Base-by-base conservation (phyloP, 2,888 invertebrate species). In the Leptopterna dolabrata region DNA sequence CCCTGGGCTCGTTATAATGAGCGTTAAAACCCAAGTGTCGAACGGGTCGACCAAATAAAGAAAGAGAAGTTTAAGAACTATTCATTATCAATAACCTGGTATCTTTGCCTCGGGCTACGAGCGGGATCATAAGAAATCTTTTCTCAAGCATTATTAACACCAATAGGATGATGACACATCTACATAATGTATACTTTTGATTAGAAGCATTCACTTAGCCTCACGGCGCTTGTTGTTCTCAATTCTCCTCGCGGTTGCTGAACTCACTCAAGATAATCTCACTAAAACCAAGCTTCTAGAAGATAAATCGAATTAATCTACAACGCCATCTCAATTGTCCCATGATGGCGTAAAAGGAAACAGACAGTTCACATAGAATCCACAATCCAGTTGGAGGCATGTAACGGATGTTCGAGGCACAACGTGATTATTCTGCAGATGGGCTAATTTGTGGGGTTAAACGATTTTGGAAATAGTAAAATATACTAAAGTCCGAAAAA, bases 131-230 rank as follows among this genome's bases (percentile, higher is more conserved):
- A 45, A 78, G 41, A 78, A 78, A 78, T 78, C 78, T 78, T 45
- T 78, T 78, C 78, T 43, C 78, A 45, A 41, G 78, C 78, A 43
- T 78, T 78, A 24, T 78, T 29, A 41, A 24, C 27, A 36, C 78
- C 78, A 36, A 45, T 41, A 13, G 27, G 41, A 78, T 45, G 41
- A 78, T 45, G 78, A 45, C 78, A 78, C 78, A 78, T 78, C 78
- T 78, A 78, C 78, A 78, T 78, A 78, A 78, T 78, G 78, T 78
- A 78, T 78, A 78, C 78, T 45, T 78, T 45, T 78, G 78, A 78
- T 45, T 45, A 78, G 45, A 78, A 13, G 45, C 43, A 78, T 36
- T 73, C 73, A 73, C 73, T 41, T 36, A 73, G 19, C 73, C 30
- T 36, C 19, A 73, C 73, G 73, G 73, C 27, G 63, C 63, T 63